These are phyloP conservation scores for Pseudomyrmex pallidus DNA, from an alignment of 1,140 invertebrate species.

Conservation along the genomic window DNA sequence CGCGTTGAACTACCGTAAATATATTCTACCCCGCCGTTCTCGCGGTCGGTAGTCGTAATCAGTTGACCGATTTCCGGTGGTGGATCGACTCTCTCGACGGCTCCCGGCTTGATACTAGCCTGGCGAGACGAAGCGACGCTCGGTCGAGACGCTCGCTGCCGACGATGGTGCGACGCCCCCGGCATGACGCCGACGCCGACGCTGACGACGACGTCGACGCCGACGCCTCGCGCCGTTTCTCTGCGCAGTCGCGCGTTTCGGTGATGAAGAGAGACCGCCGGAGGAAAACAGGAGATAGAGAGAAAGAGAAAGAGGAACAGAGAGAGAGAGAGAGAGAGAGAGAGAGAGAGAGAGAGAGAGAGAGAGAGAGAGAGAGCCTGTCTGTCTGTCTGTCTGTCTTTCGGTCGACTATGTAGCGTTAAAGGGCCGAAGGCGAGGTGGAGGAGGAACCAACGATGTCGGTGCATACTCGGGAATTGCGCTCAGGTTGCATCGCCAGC, in stretches of 20 bases:
- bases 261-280: neutral
- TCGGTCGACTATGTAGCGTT: neutral
- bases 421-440: neutral
- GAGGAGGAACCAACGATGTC: neutral
- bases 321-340: conserved; percentile 15
- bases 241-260: conserved; percentile 60
- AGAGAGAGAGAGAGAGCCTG: conserved; percentile 3
- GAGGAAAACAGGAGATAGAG: neutral
- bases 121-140: conserved; percentile 71
- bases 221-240: conserved; percentile 71
- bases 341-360: neutral
- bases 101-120: conserved; percentile 77
- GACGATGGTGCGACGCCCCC: conserved; percentile 75
- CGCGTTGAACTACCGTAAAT: conserved; percentile 17
- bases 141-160: conserved; percentile 71
- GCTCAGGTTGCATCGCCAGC: conserved; percentile 8
- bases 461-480: conserved; percentile 45
- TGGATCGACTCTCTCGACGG: conserved; percentile 73
- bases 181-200: conserved; percentile 70
- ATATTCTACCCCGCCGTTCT: neutral
- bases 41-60: neutral
- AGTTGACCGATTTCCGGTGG: conserved; percentile 57
- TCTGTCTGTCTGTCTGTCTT: conserved; percentile 39
- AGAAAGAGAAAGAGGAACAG: neutral
- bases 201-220: conserved; percentile 68